Evolutionary conservation across 1,140 invertebrate genomes (phyloP).

Genomic region (Calosoma granatense): DNA sequence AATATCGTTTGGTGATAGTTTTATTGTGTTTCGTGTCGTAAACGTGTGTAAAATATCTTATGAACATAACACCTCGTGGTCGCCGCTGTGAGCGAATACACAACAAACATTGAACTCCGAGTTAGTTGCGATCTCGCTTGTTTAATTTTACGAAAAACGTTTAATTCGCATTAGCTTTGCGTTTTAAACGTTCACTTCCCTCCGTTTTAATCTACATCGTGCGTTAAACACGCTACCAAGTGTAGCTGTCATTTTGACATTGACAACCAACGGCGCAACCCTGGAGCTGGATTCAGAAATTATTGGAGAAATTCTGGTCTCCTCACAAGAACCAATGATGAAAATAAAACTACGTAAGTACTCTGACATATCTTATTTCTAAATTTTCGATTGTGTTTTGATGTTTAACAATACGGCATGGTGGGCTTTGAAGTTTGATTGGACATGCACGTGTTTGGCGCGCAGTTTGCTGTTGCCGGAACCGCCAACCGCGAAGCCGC

Average conservation of each 20-base stretch:
- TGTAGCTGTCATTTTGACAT: conserved; percentile 6
- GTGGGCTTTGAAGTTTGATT: background rate
- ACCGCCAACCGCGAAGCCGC: background rate
- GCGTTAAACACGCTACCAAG: background rate
- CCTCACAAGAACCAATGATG: background rate
- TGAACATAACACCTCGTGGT: conserved; percentile 7
- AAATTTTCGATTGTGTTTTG: background rate
- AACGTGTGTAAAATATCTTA: background rate
- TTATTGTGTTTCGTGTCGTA: conserved; percentile 2
- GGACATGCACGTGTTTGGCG: conserved; percentile 6
- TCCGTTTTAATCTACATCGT: background rate
- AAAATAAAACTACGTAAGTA: background rate
- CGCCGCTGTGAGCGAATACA: background rate
- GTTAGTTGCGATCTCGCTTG: background rate
- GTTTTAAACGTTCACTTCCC: background rate
- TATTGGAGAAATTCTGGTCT: background rate
- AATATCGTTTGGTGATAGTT: background rate
- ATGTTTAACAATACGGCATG: background rate
- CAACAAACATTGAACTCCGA: background rate
- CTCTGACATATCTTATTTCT: background rate
- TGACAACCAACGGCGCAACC: conserved; percentile 3
- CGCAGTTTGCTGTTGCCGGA: conserved; percentile 4
- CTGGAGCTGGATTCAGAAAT: conserved; percentile 3
- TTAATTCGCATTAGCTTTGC: background rate
- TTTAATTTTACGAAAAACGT: background rate